Conservation (phyloP, 2,888 invertebrate species). For the Phrixothrix hirtus region DNA sequence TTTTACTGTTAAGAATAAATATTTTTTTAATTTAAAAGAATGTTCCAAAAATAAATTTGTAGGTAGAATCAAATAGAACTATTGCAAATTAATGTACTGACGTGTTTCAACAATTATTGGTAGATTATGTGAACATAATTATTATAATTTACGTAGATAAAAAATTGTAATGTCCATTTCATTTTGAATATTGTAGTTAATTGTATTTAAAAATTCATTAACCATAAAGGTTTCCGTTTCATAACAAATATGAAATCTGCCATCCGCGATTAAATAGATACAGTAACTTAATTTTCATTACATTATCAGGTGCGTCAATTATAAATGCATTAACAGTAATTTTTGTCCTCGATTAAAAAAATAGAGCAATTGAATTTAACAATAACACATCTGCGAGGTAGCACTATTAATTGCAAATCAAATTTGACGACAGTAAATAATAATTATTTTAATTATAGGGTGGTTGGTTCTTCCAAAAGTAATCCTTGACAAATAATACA, state of each 20-base stretch:
- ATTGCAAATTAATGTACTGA: no score
- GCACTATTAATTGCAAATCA: constrained; percentile 18
- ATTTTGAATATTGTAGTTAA: no score
- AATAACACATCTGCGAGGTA: constrained; percentile 4
- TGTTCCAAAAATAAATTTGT: no score
- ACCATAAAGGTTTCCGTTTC: constrained; percentile 2
- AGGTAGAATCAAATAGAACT: no score
- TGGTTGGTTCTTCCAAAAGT: constrained; percentile 13
- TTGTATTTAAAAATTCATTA: constrained; percentile 9
- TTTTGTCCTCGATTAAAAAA: constrained; percentile 9
- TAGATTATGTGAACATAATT: no score
- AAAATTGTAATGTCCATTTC: no score
- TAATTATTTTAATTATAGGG: constrained; percentile 32
- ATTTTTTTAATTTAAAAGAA: background rate
- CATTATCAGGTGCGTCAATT: constrained; percentile 17
- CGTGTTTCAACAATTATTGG: no score
- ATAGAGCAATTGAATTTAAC: constrained; percentile 6
- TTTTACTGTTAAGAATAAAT: background rate
- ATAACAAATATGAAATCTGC: background rate
- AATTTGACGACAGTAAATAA: constrained; percentile 28
- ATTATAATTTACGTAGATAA: no score
- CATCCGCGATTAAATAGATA: background rate
- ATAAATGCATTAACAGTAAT: constrained; percentile 17
- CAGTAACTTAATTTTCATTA: constrained; percentile 1
- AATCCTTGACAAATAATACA: constrained; percentile 33